A percentile compares a stretch with the other conserved stretches of the same genome.
phyloP scores from a whole-genome alignment of 2,113 vertebrate genomes.

The Anarhynchus alexandrinus region DNA sequence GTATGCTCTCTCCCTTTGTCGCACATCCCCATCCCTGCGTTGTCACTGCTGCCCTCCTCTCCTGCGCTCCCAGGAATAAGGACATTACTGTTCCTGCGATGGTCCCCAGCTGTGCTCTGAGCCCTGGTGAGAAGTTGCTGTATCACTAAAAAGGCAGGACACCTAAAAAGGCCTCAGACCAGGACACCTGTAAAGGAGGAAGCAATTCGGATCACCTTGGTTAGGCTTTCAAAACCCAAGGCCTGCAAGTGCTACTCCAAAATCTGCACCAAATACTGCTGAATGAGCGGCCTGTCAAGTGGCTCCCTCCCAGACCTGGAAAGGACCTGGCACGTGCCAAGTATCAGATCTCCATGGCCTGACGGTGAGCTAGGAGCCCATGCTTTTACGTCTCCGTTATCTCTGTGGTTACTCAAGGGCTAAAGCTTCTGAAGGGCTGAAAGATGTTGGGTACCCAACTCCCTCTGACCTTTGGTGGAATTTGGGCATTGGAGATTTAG shows the following conservation, averaged over 20 bases:
- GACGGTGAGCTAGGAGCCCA: background rate
- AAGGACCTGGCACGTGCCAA: background rate
- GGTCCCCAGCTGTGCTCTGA: background rate
- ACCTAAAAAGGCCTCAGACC: too few relatives aligned
- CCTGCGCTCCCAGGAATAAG: background rate
- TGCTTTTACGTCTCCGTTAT: background rate
- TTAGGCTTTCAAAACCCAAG: background rate
- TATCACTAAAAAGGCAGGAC: background rate
- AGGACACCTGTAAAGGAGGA: background rate
- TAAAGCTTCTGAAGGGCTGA: background rate
- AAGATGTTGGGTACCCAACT: background rate
- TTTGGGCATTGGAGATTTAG: background rate
- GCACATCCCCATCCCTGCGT: background rate
- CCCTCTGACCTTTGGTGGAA: background rate
- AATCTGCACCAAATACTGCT: background rate
- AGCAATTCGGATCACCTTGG: background rate
- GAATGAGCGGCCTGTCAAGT: background rate
- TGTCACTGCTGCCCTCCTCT: background rate
- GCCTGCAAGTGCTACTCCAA: background rate
- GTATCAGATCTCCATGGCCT: background rate
- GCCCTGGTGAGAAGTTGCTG: background rate
- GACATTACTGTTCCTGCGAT: background rate
- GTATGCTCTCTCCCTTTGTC: background rate
- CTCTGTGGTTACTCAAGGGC: background rate
- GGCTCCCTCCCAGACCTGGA: background rate